phyloP scores from a whole-genome alignment of 2,888 invertebrate species.

The Athalia circularis region DNA sequence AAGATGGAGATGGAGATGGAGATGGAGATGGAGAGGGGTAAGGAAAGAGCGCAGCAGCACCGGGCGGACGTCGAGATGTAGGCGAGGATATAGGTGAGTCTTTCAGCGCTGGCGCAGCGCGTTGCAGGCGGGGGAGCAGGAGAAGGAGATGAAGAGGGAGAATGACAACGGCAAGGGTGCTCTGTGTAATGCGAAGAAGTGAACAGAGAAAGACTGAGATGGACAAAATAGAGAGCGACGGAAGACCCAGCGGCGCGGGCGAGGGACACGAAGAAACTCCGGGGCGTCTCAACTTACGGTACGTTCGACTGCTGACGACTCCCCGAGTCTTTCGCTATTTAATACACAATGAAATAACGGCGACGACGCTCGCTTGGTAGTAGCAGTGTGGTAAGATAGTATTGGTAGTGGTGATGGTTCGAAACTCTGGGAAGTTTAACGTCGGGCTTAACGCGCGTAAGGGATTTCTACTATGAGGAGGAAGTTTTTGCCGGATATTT shows the following conservation, averaged over 20 bases:
- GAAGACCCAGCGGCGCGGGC: too few species aligned
- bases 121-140: conserved; percentile 27
- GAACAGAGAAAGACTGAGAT: neutral
- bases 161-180: neutral
- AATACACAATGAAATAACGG: too few species aligned
- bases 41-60: neutral
- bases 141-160: conserved; percentile 30
- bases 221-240: too few species aligned
- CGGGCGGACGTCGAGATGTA: conserved; percentile 24
- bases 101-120: neutral
- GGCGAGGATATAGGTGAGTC: conserved; percentile 18
- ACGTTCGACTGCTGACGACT: too few species aligned
- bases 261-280: too few species aligned
- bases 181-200: too few species aligned
- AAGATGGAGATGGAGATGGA: neutral
- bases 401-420: too few species aligned
- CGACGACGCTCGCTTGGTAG: too few species aligned
- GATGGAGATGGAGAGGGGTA: neutral
- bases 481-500: conserved; percentile 44
- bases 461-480: conserved; percentile 23
- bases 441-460: neutral
- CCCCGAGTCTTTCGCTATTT: too few species aligned
- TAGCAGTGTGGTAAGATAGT: too few species aligned
- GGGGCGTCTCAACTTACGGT: too few species aligned
- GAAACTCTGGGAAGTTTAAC: too few species aligned